A percentile compares a stretch with the other conserved stretches of the same genome.
phyloP scores from a whole-genome alignment of 2,797 vertebrate genomes.

The Nannoperca obscura region DNA sequence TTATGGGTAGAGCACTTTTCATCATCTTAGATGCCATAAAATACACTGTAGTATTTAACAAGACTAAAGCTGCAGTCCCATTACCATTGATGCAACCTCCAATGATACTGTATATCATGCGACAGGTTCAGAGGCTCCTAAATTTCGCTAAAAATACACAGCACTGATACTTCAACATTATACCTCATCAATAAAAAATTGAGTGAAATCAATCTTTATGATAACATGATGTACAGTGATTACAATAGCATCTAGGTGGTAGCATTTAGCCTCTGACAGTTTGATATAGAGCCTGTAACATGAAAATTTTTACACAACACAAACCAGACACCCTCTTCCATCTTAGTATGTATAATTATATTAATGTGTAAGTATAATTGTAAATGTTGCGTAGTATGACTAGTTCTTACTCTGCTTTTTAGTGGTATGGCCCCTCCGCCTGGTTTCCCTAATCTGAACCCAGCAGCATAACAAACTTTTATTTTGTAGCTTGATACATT shows the following conservation, averaged over 20 bases:
- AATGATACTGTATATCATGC: not conserved
- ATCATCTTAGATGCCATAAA: constrained; percentile 32
- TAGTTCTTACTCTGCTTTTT: not conserved
- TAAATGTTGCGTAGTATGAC: not conserved
- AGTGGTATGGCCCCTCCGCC: too few relatives aligned
- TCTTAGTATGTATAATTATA: too few relatives aligned
- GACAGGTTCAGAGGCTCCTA: not conserved
- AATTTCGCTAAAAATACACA: not conserved
- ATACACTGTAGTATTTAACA: constrained; percentile 9
- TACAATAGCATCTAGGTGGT: not conserved
- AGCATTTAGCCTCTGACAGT: too few relatives aligned
- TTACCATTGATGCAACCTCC: not conserved
- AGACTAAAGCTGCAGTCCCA: constrained; percentile 12
- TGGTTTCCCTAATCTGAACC: constrained; percentile 13
- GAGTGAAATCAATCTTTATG: not conserved
- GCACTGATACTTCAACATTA: not conserved
- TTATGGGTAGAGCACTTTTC: constrained; percentile 12
- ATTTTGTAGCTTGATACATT: constrained; percentile 32
- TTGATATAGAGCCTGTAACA: not conserved
- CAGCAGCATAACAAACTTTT: constrained; percentile 9
- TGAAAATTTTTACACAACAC: not conserved
- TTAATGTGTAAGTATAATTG: not conserved
- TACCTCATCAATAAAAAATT: not conserved
- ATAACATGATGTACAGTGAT: not conserved
- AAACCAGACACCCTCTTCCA: not conserved